Base-by-base conservation (phyloP, 2,113 vertebrate species). In the Atlantisia rogersi region DNA sequence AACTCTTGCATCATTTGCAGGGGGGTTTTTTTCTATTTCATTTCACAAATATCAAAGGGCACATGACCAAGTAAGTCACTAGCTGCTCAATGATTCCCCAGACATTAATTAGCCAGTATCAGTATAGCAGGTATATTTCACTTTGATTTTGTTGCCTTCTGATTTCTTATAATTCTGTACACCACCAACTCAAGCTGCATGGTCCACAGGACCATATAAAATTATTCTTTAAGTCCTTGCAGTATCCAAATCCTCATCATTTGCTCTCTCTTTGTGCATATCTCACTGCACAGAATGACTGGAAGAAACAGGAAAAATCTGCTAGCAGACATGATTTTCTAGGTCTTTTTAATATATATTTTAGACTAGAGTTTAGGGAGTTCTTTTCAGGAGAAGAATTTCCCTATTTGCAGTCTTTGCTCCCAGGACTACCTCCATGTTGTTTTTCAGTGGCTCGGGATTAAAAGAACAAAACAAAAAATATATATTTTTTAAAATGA, bases 381-480 rank as follows among this genome's bases (percentile, higher is more conserved):
- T 11, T 56, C 32, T 62, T 62, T 39, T 18, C 28, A 62, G 17
- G 17, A 68, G 50, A 78, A 87, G 0, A 48, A 86, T 73, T 21
- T 37, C 58, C 8, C 2, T 10, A 39, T 26, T 73, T 15, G 42
- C 26, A 37, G 15, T 52, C 7, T 40, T 78, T 26, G 12, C 15
- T 28, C 22, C 22, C 12, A 59, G 5, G 7, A 40, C 69, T 50
- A 12, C 28, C 69, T 67, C 10, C 52, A 1, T 44, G 92, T 68
- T 44, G 8, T 26, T 65, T 86, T 73, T 46, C 31, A 53, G 6
- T 26, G 12, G 22, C 11, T 80, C 16, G 46, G 56, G 17, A 86
- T 63, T 31, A 67, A 84, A 92, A 92, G 48, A 91, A n/a, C 17
- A 77, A 83, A 69, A 53, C 15, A 63, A 73, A 79, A 21, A 64